Evolutionary conservation across 2,113 vertebrate genomes (phyloP).

Genomic region (Nesospiza acunhae): DNA sequence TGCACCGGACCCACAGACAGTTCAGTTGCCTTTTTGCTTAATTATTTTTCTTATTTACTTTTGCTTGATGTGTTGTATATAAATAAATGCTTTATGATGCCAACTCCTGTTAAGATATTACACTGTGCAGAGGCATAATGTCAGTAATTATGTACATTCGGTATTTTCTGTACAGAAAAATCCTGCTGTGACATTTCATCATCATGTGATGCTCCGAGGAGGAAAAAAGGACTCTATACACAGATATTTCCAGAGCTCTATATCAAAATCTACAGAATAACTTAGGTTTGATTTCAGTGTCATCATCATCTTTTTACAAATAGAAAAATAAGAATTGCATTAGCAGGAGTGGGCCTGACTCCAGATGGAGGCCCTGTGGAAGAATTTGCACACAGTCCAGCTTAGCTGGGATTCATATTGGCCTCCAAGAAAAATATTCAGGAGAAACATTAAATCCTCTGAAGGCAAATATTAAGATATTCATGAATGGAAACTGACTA

Average conservation of each 20-base stretch:
- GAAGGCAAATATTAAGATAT: slow-evolving; percentile 74
- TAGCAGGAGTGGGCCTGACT: slow-evolving; percentile 46
- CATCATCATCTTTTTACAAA: slow-evolving; percentile 58
- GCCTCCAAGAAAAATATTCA: slow-evolving; percentile 78
- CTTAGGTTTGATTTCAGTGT: slow-evolving; percentile 50
- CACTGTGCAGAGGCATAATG: slow-evolving; percentile 33
- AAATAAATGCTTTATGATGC: slow-evolving; percentile 66
- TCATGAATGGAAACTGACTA: slow-evolving; percentile 73
- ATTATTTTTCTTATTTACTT: slow-evolving; percentile 42
- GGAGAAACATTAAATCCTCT: slow-evolving; percentile 71
- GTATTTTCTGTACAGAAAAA: neutral
- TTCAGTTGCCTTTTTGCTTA: slow-evolving; percentile 50
- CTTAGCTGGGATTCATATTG: slow-evolving; percentile 61
- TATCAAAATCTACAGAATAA: slow-evolving; percentile 34
- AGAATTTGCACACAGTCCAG: slow-evolving; percentile 66
- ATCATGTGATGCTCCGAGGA: neutral
- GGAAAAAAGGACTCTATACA: neutral
- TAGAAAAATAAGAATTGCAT: slow-evolving; percentile 55
- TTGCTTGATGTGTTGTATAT: slow-evolving; percentile 27
- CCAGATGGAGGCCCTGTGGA: slow-evolving; percentile 65
- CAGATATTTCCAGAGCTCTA: slow-evolving; percentile 22
- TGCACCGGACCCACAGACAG: slow-evolving; percentile 66
- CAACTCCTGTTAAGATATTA: slow-evolving; percentile 63
- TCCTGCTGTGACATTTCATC: slow-evolving; percentile 26
- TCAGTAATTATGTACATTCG: neutral